Conservation (phyloP, 2,797 vertebrate species). For the Macropus fuliginosus region DNA sequence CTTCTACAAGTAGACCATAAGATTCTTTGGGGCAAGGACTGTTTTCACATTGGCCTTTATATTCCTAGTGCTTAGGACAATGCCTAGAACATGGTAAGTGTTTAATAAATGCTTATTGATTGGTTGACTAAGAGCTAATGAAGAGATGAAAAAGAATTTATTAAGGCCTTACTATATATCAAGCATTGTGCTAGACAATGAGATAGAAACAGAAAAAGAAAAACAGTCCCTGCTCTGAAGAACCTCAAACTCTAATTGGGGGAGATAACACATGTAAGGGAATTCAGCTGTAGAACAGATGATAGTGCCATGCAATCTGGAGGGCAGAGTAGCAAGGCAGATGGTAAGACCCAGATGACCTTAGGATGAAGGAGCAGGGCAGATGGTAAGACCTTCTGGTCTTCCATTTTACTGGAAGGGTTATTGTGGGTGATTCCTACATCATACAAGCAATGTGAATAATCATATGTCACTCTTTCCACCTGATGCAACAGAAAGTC, state of each 20-base stretch:
- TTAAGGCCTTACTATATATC: neutral
- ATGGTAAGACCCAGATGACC: neutral
- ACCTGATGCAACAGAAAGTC: neutral
- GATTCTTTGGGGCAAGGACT: neutral
- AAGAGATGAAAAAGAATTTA: neutral
- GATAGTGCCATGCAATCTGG: neutral
- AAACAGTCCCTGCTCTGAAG: neutral
- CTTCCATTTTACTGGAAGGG: neutral
- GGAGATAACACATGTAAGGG: neutral
- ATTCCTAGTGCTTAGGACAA: neutral
- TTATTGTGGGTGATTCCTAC: neutral
- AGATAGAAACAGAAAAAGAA: neutral
- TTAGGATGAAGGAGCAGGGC: neutral
- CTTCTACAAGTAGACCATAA: neutral
- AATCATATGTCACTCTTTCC: neutral
- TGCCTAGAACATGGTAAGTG: neutral
- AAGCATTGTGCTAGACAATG: neutral
- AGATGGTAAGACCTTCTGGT: neutral
- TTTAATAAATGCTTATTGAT: neutral
- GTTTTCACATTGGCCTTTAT: neutral
- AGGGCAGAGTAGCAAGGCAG: neutral
- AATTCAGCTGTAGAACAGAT: neutral
- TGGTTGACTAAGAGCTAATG: neutral
- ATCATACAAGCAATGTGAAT: neutral
- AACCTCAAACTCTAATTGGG: neutral